Conservation (phyloP, 2,888 invertebrate species). For the Rhynchonema sp. region DNA sequence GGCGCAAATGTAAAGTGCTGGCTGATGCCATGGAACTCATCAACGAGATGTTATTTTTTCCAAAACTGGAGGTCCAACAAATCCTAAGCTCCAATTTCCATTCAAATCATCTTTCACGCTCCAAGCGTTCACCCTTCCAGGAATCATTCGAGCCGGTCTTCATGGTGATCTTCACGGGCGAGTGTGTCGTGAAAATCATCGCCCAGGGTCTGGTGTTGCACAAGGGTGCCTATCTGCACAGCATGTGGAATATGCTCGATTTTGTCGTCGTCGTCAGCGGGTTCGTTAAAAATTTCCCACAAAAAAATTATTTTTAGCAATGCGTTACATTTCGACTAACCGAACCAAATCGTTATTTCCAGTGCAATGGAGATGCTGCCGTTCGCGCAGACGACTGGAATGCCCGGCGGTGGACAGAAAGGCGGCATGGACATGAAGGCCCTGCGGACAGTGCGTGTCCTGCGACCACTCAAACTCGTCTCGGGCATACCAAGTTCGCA, state of each 20-base stretch:
- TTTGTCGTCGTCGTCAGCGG: constrained; percentile 99
- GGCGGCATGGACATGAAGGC: constrained; percentile 70
- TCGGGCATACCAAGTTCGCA: constrained; percentile 99
- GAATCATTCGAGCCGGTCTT: constrained; percentile 97
- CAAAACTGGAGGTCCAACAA: too few relatives aligned
- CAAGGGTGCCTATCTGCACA: constrained; percentile 92
- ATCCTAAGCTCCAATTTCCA: neutral
- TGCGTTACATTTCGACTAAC: too few relatives aligned
- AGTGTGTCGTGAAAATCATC: constrained; percentile 97
- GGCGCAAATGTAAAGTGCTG: too few relatives aligned
- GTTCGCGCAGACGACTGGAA: neutral
- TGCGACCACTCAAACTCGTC: constrained; percentile 98
- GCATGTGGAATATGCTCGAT: constrained; percentile 99
- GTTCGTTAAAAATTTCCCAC: constrained; percentile 44
- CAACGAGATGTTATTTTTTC: too few relatives aligned
- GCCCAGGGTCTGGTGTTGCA: constrained; percentile 98
- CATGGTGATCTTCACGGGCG: constrained; percentile 98
- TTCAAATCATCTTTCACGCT: neutral
- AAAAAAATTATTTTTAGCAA: too few relatives aligned
- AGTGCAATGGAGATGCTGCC: neutral
- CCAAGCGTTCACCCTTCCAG: constrained; percentile 50
- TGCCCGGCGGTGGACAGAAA: constrained; percentile 12
- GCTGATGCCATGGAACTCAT: too few relatives aligned
- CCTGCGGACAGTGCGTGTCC: constrained; percentile 96
- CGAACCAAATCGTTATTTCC: neutral